Conservation (phyloP, 1,140 invertebrate species). For the Acromyrmex heyeri region DNA sequence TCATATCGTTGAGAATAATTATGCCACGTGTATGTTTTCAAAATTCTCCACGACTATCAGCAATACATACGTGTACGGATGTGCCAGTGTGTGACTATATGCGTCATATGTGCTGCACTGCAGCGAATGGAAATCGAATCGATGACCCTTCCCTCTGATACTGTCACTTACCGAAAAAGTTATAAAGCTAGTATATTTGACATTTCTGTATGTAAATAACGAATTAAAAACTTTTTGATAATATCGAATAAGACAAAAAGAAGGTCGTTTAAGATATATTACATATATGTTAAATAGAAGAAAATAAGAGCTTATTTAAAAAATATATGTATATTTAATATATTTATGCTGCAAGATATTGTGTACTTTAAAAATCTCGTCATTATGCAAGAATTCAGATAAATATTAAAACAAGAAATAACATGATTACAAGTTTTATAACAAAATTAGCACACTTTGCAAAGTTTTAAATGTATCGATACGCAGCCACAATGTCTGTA, state of each 20-base stretch:
- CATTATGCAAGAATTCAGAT: constrained; percentile 13
- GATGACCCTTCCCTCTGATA: constrained; percentile 28
- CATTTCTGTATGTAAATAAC: background rate
- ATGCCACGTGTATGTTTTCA: background rate
- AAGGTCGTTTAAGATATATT: background rate
- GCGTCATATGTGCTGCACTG: constrained; percentile 29
- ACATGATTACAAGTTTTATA: background rate
- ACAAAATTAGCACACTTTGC: background rate
- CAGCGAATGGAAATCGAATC: constrained; percentile 61
- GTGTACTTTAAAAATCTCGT: background rate
- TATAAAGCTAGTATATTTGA: background rate
- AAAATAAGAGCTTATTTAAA: background rate
- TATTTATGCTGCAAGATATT: background rate
- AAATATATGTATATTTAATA: constrained; percentile 1
- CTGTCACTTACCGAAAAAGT: background rate
- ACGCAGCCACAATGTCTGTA: background rate
- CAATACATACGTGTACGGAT: background rate
- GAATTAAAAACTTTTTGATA: background rate
- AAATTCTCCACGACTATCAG: constrained; percentile 38
- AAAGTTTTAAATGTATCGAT: too few species aligned
- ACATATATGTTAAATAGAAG: background rate
- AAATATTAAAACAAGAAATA: background rate
- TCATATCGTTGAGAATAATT: background rate
- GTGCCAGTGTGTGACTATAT: background rate
- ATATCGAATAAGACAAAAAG: background rate